These are phyloP conservation scores for Cladorhizidae sp. DNA, from an alignment of 37 sponge, comb jelly and placozoan genomes.

Conservation along the genomic window DNA sequence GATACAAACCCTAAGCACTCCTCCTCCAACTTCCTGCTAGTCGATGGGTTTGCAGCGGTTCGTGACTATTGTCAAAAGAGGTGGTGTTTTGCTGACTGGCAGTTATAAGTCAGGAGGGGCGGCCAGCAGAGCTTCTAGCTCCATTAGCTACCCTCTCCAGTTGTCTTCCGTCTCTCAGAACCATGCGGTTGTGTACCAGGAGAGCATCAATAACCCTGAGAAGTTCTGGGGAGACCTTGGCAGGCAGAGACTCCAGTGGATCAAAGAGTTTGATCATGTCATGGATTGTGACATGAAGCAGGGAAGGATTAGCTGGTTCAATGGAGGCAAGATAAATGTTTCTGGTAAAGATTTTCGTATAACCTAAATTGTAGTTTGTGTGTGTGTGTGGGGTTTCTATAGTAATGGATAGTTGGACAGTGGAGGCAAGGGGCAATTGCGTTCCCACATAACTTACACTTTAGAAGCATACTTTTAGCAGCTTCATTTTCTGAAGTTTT, in stretches of 20 bases:
- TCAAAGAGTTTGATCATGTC: conserved; percentile 71
- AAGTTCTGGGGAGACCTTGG: conserved; percentile 91
- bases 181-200: conserved; percentile 56
- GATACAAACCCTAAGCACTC: too few relatives aligned
- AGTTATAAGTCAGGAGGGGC: neutral
- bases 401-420: neutral
- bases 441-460: neutral
- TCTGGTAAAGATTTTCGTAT: conserved; percentile 58
- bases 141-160: conserved; percentile 56
- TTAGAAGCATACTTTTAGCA: too few relatives aligned
- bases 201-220: conserved; percentile 80
- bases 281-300: conserved; percentile 79
- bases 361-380: too few relatives aligned
- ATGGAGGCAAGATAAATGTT: conserved; percentile 82
- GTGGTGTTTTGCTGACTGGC: neutral
- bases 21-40: neutral
- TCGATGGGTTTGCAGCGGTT: neutral
- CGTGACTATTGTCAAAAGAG: neutral
- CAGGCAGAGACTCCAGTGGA: conserved; percentile 69
- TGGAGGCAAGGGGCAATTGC: neutral
- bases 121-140: neutral
- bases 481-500: too few relatives aligned
- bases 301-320: conserved; percentile 86
- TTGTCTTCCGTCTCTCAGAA: conserved; percentile 48
- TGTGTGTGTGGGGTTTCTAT: neutral